These are phyloP conservation scores for Sipha flava DNA, from an alignment of 1,140 invertebrate genomes.

Conservation along the genomic window DNA sequence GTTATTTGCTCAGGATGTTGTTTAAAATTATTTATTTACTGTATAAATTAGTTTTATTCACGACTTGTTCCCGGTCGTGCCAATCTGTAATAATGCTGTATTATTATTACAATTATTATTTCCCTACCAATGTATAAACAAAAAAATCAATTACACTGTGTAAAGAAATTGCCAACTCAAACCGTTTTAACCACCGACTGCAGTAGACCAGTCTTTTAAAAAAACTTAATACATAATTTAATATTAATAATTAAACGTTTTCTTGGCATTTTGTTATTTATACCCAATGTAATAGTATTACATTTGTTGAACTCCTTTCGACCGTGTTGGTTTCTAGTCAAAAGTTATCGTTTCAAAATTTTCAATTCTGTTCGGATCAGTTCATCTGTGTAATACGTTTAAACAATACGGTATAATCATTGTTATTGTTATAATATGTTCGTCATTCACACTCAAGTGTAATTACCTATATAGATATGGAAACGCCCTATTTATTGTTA, in stretches of 20 bases:
- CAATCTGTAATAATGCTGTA: no score
- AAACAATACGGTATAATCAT: neutral
- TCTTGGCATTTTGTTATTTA: neutral
- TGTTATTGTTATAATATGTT: neutral
- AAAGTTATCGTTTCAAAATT: neutral
- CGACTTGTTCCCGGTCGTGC: neutral
- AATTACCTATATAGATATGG: neutral
- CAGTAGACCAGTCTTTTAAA: neutral
- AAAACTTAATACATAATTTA: neutral
- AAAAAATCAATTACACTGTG: neutral
- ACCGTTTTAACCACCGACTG: neutral
- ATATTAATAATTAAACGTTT: neutral
- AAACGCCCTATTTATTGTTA: neutral
- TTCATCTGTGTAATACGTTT: neutral
- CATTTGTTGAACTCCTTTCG: neutral
- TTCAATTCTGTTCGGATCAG: neutral
- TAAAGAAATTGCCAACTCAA: neutral
- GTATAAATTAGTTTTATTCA: neutral
- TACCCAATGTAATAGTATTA: neutral
- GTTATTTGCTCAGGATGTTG: constrained; percentile 1
- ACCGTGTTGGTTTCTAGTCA: neutral
- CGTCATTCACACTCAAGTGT: neutral
- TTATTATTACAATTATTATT: no score
- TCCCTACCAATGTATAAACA: no score
- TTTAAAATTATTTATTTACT: neutral